phyloP scores from a whole-genome alignment of 2,888 invertebrate species.

The Leptopilina syphax region DNA sequence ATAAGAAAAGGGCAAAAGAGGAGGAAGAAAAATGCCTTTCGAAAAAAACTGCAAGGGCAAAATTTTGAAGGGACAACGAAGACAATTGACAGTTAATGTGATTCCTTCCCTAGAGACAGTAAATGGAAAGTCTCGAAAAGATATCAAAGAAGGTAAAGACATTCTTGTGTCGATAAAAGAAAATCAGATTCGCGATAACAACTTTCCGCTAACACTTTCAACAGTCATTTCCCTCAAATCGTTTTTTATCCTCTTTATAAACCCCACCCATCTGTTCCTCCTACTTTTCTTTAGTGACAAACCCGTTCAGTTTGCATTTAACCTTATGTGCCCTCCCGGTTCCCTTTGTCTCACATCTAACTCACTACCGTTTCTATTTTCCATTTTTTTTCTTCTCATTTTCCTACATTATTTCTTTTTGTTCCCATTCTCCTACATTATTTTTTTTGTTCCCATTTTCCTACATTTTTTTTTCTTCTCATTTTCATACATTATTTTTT shows the following conservation, averaged over 20 bases:
- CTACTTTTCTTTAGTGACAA: background rate
- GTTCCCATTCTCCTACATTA: constrained; percentile 14
- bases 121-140: constrained; percentile 16
- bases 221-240: constrained; percentile 34
- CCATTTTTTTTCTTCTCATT: constrained; percentile 15
- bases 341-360: no score
- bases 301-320: background rate
- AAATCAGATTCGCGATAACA: constrained; percentile 29
- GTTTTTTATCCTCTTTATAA: constrained; percentile 17
- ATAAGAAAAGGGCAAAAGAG: no score
- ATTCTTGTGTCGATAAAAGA: constrained; percentile 32
- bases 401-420: background rate
- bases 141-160: constrained; percentile 18
- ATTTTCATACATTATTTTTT: background rate
- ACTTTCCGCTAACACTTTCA: constrained; percentile 32
- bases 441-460: no score
- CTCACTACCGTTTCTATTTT: no score
- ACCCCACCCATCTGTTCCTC: background rate
- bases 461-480: constrained; percentile 6
- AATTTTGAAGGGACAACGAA: background rate
- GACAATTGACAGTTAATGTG: constrained; percentile 33
- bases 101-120: background rate
- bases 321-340: no score
- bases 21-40: no score
- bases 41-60: background rate